Evolutionary conservation across 2,797 vertebrate genomes (phyloP).

Genomic region (Bucorvus abyssinicus): DNA sequence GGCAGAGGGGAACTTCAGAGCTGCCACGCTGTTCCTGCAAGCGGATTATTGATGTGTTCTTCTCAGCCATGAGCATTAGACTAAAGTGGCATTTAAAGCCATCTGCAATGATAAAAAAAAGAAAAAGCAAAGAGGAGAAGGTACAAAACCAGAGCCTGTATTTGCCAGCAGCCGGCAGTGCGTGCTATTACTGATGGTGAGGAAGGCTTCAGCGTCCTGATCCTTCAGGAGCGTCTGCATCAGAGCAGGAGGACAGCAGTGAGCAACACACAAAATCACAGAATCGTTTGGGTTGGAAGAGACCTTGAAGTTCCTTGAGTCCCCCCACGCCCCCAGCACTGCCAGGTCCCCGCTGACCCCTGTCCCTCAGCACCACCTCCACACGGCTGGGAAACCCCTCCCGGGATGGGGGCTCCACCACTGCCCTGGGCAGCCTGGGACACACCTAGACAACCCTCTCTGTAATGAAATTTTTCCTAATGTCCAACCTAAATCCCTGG

Average conservation of each 20-base stretch:
- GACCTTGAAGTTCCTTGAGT: no score
- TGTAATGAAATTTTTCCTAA: no score
- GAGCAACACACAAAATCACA: background rate
- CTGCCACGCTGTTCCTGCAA: background rate
- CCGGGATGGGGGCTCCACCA: no score
- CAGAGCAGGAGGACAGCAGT: background rate
- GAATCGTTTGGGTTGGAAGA: no score
- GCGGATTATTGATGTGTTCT: slow-evolving; percentile 28
- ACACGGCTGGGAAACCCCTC: no score
- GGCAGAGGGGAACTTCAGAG: slow-evolving; percentile 1
- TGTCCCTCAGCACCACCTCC: no score
- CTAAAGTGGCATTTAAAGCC: background rate
- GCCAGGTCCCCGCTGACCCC: no score
- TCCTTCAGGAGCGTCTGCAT: background rate
- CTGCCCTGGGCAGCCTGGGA: no score
- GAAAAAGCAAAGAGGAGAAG: background rate
- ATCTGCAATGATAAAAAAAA: background rate
- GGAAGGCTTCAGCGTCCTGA: background rate
- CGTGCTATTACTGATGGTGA: accelerated
- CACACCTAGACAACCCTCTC: no score
- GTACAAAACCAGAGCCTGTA: background rate
- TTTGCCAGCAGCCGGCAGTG: background rate
- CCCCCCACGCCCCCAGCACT: no score
- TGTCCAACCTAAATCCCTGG: no score
- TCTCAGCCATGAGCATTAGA: background rate